phyloP scores from a whole-genome alignment of 2,797 vertebrate genomes.

The Sternotherus odoratus region DNA sequence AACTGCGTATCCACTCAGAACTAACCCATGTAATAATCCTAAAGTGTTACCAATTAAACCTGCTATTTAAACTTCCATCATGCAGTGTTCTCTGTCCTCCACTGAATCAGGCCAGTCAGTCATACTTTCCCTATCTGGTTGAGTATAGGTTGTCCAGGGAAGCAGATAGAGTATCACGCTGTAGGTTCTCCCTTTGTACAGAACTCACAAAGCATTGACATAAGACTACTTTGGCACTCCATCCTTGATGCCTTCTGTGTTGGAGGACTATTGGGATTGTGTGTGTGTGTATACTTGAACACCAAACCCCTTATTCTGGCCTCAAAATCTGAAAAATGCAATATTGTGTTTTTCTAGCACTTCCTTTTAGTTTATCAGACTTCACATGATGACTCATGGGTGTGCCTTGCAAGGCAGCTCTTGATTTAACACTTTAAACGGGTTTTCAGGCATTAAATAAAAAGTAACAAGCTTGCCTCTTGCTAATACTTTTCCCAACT shows the following conservation, averaged over 20 bases:
- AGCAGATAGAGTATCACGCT: not conserved
- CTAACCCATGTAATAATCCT: not conserved
- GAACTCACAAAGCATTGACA: not conserved
- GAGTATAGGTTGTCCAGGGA: not conserved
- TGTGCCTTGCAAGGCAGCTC: not conserved
- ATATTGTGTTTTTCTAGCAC: not conserved
- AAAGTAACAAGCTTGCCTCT: not conserved
- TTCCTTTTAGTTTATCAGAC: not conserved
- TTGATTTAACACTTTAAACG: not conserved
- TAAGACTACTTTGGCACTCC: not conserved
- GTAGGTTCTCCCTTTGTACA: not conserved
- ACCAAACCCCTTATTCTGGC: not conserved
- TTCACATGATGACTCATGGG: not conserved
- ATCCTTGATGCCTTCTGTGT: rapidly evolving
- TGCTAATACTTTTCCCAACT: not conserved
- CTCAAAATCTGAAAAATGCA: not conserved
- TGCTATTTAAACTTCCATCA: not conserved
- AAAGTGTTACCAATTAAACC: not conserved
- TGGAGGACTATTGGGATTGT: not conserved
- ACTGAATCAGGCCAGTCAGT: not conserved
- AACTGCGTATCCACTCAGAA: not conserved
- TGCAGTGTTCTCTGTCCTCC: not conserved
- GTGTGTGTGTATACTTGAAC: not conserved
- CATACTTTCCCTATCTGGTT: not conserved
- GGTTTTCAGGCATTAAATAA: not conserved